phyloP scores from a whole-genome alignment of 2,797 vertebrate genomes.

The Microcaecilia unicolor region DNA sequence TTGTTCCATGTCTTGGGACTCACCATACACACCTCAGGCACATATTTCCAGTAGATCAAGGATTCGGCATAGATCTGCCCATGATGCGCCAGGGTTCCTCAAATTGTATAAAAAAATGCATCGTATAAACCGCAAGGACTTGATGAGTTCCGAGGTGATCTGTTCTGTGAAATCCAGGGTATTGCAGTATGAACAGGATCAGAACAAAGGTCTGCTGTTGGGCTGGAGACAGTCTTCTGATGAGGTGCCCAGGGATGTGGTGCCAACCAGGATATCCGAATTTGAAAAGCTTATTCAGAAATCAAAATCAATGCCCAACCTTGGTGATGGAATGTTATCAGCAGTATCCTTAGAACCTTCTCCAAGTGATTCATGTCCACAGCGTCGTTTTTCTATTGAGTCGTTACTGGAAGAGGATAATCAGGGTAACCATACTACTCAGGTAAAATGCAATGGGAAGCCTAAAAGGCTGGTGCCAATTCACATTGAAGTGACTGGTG shows the following conservation, averaged over 20 bases:
- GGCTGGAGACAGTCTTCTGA: constrained; percentile 71
- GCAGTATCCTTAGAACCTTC: constrained; percentile 68
- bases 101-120: constrained; percentile 97
- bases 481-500: constrained; percentile 65
- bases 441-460: constrained; percentile 54
- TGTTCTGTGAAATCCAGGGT: constrained; percentile 91
- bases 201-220: constrained; percentile 60
- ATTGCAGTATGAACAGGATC: constrained; percentile 82
- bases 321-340: constrained; percentile 79
- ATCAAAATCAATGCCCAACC: constrained; percentile 95
- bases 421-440: constrained; percentile 63
- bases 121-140: constrained; percentile 85
- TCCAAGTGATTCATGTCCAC: constrained; percentile 70
- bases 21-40: constrained; percentile 29
- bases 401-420: constrained; percentile 85
- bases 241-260: constrained; percentile 86
- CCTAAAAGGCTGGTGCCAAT: constrained; percentile 58
- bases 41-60: constrained; percentile 23
- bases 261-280: constrained; percentile 85
- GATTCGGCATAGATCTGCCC: constrained; percentile 59
- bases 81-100: constrained; percentile 83
- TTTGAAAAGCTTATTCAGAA: constrained; percentile 93
- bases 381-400: constrained; percentile 88
- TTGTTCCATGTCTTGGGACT: constrained; percentile 38
- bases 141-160: constrained; percentile 86